Conservation (phyloP, 2,888 invertebrate genomes). For the Ptycholaimellus sp. region DNA sequence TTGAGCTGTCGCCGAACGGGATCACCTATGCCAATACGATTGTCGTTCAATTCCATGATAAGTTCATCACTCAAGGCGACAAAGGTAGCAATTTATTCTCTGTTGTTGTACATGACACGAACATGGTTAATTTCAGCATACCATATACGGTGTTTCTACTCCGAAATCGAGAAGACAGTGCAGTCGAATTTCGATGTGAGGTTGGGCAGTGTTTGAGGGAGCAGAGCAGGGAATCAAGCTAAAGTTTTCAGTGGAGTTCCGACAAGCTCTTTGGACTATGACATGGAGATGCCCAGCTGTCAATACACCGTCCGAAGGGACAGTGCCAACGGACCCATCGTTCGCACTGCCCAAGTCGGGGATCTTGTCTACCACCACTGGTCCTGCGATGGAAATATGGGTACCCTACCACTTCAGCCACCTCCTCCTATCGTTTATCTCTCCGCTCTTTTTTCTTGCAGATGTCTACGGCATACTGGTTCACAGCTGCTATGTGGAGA, state of each 20-base stretch:
- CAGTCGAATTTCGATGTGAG: constrained; percentile 5
- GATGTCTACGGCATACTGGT: constrained; percentile 7
- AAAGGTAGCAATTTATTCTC: no score
- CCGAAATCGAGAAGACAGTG: constrained; percentile 5
- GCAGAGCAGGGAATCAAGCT: not conserved
- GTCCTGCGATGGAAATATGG: constrained; percentile 5
- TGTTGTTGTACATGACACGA: no score
- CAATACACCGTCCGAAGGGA: constrained; percentile 5
- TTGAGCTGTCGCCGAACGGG: constrained; percentile 5
- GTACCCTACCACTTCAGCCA: no score
- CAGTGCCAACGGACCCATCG: constrained; percentile 6
- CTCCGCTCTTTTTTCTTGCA: not conserved
- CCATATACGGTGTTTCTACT: constrained; percentile 7
- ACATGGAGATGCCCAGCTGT: constrained; percentile 5
- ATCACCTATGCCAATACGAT: constrained; percentile 5
- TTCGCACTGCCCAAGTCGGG: constrained; percentile 5
- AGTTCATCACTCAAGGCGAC: constrained; percentile 6
- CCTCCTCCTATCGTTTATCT: no score
- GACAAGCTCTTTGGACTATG: constrained; percentile 2
- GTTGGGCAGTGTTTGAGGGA: not conserved
- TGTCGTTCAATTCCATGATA: constrained; percentile 6
- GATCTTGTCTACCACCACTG: constrained; percentile 6
- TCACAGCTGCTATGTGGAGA: constrained; percentile 6
- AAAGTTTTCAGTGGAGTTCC: constrained; percentile 4
- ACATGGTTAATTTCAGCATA: no score